Base-by-base conservation (phyloP, 1,140 invertebrate genomes). In the Pogonus chalceus region DNA sequence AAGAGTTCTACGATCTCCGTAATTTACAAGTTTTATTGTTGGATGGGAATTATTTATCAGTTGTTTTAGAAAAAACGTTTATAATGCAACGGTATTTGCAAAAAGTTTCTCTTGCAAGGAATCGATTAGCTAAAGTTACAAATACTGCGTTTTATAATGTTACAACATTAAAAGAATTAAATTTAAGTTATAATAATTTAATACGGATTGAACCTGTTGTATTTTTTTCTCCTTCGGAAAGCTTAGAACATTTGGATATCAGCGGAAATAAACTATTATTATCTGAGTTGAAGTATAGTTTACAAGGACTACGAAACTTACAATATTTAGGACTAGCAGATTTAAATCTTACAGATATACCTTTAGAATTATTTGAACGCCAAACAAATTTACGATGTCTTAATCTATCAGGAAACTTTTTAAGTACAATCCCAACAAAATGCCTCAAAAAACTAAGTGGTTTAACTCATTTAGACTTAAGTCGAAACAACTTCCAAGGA, bases 41-140 rank as follows among this genome's bases (percentile, higher is more conserved):
- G 56, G 84, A 89, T 61, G 85, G 85, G 23, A 90, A 90, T 72
- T 79, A 84, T 63, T 69, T 90, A 48, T 82, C 85, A 2, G 83
- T 86, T 2, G 74, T 87, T 31, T 73, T 84, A 20, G 85, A 88
- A 64, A 74, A 81, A 58, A 84, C 84, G 56, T 89, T 89, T 69
- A 75, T 77, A 46, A 78, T 79, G 59, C 80, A 82, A 62, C 73
- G 73, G 49, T 74, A 77, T 65, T 71, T 83, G 52, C 66, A 70
- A 61, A 67, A 72, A 31, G 66, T 87, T 20, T 72, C 73, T 24
- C 69, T 90, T 35, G 77, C 83, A 21, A 77, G 79, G 57, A 91
- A 90, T 66, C 73, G 83, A 49, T 72, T 90, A 49, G 83, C 81
- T 16, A 81, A 85, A 65, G 73, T 89, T 57, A 80, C 83, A 26